These are phyloP conservation scores for Apodemia hepburni DNA, from an alignment of 2,888 invertebrate genomes.

Conservation along the genomic window DNA sequence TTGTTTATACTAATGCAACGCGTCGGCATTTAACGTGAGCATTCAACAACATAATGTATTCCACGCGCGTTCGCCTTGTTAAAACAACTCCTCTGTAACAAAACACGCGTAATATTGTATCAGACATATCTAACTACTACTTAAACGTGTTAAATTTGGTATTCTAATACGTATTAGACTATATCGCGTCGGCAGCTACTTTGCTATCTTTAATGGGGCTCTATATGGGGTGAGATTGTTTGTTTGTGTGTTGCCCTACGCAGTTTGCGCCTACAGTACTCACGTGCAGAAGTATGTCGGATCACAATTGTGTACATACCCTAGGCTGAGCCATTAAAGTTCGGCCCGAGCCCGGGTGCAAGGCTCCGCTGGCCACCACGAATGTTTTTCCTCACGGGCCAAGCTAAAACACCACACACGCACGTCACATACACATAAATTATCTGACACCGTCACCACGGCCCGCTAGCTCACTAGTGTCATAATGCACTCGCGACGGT, in stretches of 20 bases:
- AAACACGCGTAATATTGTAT: slow-evolving; percentile 46
- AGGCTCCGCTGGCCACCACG: slow-evolving; percentile 79
- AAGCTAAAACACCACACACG: slow-evolving; percentile 74
- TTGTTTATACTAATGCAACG: slow-evolving; percentile 57
- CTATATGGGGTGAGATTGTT: slow-evolving; percentile 5
- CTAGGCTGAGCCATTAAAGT: slow-evolving; percentile 95
- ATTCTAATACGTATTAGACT: slow-evolving; percentile 7
- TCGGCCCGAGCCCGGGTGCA: slow-evolving; percentile 84
- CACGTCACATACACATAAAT: slow-evolving; percentile 75
- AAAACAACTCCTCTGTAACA: slow-evolving; percentile 55
- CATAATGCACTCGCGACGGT: slow-evolving; percentile 78
- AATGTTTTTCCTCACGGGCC: slow-evolving; percentile 74
- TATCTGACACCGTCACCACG: slow-evolving; percentile 74
- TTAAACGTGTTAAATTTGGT: slow-evolving; percentile 20
- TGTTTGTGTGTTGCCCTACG: slow-evolving; percentile 14
- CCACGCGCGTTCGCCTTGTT: slow-evolving; percentile 56
- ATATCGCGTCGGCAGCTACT: background rate
- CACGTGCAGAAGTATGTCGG: slow-evolving; percentile 27
- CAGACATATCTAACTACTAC: slow-evolving; percentile 25
- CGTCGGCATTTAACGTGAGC: slow-evolving; percentile 46
- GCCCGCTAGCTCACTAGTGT: slow-evolving; percentile 80
- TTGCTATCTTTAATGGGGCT: background rate
- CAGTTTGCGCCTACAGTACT: slow-evolving; percentile 24
- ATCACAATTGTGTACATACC: slow-evolving; percentile 81
- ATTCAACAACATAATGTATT: slow-evolving; percentile 57